Base-by-base conservation (phyloP, 2,113 vertebrate species). In the Lota lota region DNA sequence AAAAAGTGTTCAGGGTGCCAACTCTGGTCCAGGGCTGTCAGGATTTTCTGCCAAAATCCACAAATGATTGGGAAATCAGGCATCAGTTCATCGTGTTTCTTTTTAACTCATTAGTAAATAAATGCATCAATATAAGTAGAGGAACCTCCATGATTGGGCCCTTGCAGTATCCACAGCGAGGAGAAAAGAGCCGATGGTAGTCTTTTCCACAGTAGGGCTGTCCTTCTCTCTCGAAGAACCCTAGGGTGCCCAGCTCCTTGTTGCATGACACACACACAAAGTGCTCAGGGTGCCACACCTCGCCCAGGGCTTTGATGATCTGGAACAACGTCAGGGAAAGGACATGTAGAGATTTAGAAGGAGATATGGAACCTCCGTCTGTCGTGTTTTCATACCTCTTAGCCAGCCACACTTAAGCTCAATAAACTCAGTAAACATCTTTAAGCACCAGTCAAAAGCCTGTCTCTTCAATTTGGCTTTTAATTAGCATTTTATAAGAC, bases 1-100 rank as follows among this genome's bases (percentile, higher is more conserved):
- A 98, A 98, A 86, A 98, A 98, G 79, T 98, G 96, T 69, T 98
- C 95, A 0, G 97, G 97, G 75, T 98, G 96, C 97, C 97, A 98
- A 5, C 92, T 94, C 79, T 93, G 89, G 82, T 95, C 88, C 92
- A 98, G 83, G 0, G 97, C 96, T 0, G 93, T 95, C 84, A 98
- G 79, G 76, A 98, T 94, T 84, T 93, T 95, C 95, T 98, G 76
- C 53, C 18, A n/a, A 7, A 56, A 56, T 3, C n/a, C 53, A 56
- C n/a, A 56, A 56, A n/a, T 14, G 53, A n/a, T 56, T 56, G 15
- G 53, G n/a, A 56, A 56, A 56, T 56, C 53, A 17, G 17, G 16
- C 53, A 18, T n/a, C 16, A 56, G n/a, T 56, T 18, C 17, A n/a
- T 56, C 53, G 7, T 56, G 53, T 17, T 56, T 18, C 53, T 56